These are phyloP conservation scores for Congeria kusceri DNA, from an alignment of 2,888 invertebrate genomes.

Conservation along the genomic window DNA sequence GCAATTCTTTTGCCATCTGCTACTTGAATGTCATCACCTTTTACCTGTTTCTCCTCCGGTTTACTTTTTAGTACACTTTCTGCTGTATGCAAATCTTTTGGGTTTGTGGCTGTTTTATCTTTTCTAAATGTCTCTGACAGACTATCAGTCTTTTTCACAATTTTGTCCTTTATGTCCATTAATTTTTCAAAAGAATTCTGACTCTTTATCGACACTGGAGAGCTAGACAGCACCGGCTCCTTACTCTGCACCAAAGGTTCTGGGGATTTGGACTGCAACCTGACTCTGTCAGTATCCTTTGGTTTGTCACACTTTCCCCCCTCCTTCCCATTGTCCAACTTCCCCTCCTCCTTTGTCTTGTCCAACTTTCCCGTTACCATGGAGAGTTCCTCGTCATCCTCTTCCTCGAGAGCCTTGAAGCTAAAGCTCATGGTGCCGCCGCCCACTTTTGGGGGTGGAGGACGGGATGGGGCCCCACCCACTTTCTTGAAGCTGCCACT, in stretches of 20 bases:
- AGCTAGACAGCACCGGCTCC: conserved; percentile 14
- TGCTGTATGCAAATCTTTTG: too few species aligned
- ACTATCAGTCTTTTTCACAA: conserved; percentile 75
- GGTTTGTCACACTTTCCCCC: conserved; percentile 20
- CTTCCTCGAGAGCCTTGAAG: conserved; percentile 76
- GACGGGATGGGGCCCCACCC: conserved; percentile 31
- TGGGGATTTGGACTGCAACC: conserved; percentile 40
- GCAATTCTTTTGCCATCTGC: not conserved
- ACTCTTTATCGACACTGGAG: conserved; percentile 29
- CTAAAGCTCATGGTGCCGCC: conserved; percentile 73
- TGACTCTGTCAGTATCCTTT: conserved; percentile 33
- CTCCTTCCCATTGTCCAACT: too few species aligned
- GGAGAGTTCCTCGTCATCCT: conserved; percentile 77
- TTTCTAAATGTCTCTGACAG: conserved; percentile 37
- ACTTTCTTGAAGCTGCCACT: conserved; percentile 5
- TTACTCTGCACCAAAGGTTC: conserved; percentile 12
- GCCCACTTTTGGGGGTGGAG: conserved; percentile 34
- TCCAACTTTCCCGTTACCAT: conserved; percentile 75
- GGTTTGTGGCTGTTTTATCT: too few species aligned
- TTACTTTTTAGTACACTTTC: not conserved
- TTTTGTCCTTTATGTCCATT: conserved; percentile 68
- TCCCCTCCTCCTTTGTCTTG: conserved; percentile 61
- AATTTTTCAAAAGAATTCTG: conserved; percentile 66
- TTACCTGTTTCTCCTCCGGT: not conserved
- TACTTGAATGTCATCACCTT: not conserved